Percentiles rank a stretch among this genome's conserved stretches.
phyloP scores from a whole-genome alignment of 1,140 invertebrate genomes.

The Drosophila ironensis region DNA sequence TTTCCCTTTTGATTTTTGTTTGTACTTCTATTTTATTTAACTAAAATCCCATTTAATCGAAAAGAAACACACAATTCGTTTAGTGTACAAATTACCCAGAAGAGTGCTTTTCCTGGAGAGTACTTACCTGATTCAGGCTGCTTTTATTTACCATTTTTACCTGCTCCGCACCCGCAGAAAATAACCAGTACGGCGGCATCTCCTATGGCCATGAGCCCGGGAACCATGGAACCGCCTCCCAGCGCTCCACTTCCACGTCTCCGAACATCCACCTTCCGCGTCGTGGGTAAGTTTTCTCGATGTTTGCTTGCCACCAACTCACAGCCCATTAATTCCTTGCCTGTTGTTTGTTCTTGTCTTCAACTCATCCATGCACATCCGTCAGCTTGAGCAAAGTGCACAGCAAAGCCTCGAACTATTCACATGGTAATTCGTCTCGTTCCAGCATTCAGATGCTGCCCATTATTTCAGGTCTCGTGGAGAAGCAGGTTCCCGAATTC shows the following conservation, averaged over 20 bases:
- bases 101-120: conserved; percentile 17
- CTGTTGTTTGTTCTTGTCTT: conserved; percentile 44
- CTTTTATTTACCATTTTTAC: neutral
- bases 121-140: neutral
- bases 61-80: neutral
- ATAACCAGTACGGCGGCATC: conserved; percentile 65
- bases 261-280: conserved; percentile 74
- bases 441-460: conserved; percentile 82
- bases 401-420: conserved; percentile 77
- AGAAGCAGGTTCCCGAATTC: conserved; percentile 79
- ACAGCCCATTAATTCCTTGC: conserved; percentile 18
- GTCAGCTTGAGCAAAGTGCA: conserved; percentile 63
- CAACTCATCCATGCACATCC: conserved; percentile 6
- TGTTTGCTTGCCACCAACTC: conserved; percentile 20
- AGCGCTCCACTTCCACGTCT: conserved; percentile 69
- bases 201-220: conserved; percentile 56
- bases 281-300: conserved; percentile 63
- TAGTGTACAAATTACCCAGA: neutral
- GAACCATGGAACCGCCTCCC: conserved; percentile 55
- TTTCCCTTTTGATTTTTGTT: too few species aligned
- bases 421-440: conserved; percentile 81
- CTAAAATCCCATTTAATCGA: neutral
- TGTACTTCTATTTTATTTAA: neutral
- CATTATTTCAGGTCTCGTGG: conserved; percentile 80
- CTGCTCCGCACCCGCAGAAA: conserved; percentile 34